phyloP scores from a whole-genome alignment of 2,113 vertebrate genomes.

The Apteryx mantelli region DNA sequence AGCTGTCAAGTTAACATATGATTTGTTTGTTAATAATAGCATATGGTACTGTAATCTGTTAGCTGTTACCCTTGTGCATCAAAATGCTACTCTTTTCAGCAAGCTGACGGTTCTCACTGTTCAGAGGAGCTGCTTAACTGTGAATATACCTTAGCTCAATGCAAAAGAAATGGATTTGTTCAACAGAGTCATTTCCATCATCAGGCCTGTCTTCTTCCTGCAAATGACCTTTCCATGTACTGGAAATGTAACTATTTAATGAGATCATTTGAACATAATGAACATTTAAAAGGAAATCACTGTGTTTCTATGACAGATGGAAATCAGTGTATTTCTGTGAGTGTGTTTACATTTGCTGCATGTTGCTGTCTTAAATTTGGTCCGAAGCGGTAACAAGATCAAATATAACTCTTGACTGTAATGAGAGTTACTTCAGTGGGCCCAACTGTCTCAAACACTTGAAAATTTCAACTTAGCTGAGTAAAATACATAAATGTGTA shows the following conservation, averaged over 20 bases:
- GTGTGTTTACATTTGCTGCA: neutral
- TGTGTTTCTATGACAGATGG: neutral
- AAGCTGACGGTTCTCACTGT: neutral
- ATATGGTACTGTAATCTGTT: slow-evolving; percentile 22
- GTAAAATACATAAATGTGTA: neutral
- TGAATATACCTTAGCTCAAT: neutral
- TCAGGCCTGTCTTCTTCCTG: neutral
- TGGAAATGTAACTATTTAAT: slow-evolving; percentile 29
- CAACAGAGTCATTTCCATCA: neutral
- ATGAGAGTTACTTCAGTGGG: neutral
- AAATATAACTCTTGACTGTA: neutral
- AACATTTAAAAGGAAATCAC: neutral
- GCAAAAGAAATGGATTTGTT: neutral
- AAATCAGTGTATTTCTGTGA: neutral
- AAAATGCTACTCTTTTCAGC: neutral
- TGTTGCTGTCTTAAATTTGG: neutral
- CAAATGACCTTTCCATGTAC: neutral
- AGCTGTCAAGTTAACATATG: slow-evolving; percentile 37
- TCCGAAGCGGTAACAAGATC: neutral
- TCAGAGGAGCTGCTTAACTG: slow-evolving; percentile 6
- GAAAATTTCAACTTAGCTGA: neutral
- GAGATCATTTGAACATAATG: neutral
- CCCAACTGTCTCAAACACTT: neutral
- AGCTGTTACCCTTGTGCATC: neutral
- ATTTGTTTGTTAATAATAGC: slow-evolving; percentile 65